Evolutionary conservation across 2,113 vertebrate genomes (phyloP).

Genomic region (Oncorhynchus gorbuscha): DNA sequence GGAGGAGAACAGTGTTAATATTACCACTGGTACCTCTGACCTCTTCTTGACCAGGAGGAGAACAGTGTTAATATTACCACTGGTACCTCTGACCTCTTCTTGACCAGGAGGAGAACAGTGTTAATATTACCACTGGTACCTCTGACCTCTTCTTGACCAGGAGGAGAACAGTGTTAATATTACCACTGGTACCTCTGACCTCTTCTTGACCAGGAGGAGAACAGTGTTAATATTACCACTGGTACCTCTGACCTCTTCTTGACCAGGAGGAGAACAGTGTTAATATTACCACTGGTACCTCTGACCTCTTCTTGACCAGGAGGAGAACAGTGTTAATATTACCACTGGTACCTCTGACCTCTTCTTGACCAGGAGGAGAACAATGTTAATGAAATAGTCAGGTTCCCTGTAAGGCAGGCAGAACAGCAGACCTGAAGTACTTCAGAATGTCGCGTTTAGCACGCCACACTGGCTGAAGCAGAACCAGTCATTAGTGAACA

Average conservation of each 20-base stretch:
- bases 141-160: neutral
- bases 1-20: neutral
- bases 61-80: slow-evolving; percentile 50
- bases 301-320: slow-evolving; percentile 18
- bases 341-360: slow-evolving; percentile 12
- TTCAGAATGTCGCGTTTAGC: slow-evolving; percentile 63
- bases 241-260: no score
- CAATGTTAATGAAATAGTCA: slow-evolving; percentile 64
- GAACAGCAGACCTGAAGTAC: slow-evolving; percentile 52
- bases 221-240: neutral
- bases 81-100: neutral
- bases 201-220: slow-evolving; percentile 15
- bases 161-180: neutral
- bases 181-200: slow-evolving; percentile 19
- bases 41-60: slow-evolving; percentile 20
- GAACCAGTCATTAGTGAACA: slow-evolving; percentile 66
- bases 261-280: neutral
- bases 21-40: slow-evolving; percentile 20
- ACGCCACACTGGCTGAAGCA: slow-evolving; percentile 61
- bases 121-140: slow-evolving; percentile 31
- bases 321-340: slow-evolving; percentile 47
- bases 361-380: no score
- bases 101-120: slow-evolving; percentile 2
- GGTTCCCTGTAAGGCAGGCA: slow-evolving; percentile 31
- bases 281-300: slow-evolving; percentile 23